phyloP scores from a whole-genome alignment of 2,113 vertebrate species.

The Ammodramus savannarum region DNA sequence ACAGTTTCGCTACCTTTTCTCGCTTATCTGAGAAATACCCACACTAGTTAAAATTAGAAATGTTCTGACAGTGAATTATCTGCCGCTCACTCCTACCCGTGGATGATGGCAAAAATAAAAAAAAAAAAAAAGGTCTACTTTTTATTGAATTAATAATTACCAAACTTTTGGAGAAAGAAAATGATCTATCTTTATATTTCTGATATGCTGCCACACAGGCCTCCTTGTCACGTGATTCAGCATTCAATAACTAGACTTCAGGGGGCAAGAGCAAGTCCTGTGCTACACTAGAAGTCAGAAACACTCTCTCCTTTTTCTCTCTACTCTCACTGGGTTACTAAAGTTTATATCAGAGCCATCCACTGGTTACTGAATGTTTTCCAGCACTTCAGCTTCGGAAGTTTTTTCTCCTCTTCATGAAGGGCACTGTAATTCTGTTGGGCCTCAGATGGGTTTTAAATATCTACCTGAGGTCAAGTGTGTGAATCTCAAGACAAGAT shows the following conservation, averaged over 20 bases:
- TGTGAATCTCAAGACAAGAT: constrained; percentile 27
- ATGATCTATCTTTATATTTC: constrained; percentile 13
- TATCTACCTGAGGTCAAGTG: constrained; percentile 17
- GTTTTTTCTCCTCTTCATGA: neutral
- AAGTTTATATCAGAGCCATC: neutral
- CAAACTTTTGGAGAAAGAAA: constrained; percentile 18
- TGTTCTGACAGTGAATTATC: constrained; percentile 54
- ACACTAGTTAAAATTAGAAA: constrained; percentile 59
- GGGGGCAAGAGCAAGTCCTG: neutral
- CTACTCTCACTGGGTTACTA: neutral
- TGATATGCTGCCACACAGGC: neutral
- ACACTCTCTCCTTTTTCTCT: neutral
- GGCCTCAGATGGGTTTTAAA: constrained; percentile 14
- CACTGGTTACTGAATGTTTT: neutral
- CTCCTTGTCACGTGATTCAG: neutral
- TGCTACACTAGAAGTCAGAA: neutral
- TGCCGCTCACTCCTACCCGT: constrained; percentile 12
- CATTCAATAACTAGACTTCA: neutral
- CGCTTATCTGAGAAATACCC: constrained; percentile 42
- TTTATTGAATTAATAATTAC: constrained; percentile 54
- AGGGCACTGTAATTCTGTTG: neutral
- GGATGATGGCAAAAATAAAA: constrained; percentile 17
- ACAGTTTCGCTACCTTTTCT: constrained; percentile 51
- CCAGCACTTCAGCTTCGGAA: neutral
- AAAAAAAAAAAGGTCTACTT: neutral